A percentile compares a stretch with the other conserved stretches of the same genome.
Conservation (phyloP, 2,113 vertebrate genomes). For the Daphoenositta chrysoptera region DNA sequence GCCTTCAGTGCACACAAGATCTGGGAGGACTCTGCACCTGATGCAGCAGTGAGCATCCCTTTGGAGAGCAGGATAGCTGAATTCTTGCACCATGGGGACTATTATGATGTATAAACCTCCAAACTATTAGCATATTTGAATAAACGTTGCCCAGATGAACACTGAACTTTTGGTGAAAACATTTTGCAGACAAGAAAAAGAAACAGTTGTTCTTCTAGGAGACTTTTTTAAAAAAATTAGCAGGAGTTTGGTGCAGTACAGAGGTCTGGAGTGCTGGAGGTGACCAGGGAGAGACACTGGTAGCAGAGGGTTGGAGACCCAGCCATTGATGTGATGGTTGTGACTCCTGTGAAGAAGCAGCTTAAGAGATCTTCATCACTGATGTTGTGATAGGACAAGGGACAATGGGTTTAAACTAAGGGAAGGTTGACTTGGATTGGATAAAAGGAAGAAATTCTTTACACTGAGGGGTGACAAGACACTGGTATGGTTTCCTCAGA, state of each 20-base stretch:
- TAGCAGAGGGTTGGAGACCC: not conserved
- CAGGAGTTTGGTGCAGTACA: rapidly evolving
- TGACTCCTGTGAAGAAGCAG: not conserved
- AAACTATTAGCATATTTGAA: rapidly evolving
- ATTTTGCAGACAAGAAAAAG: not conserved
- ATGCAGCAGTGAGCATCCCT: not conserved
- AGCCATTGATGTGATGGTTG: not conserved
- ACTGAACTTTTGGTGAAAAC: rapidly evolving
- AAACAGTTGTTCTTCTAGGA: not conserved
- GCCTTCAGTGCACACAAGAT: rapidly evolving
- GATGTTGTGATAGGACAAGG: not conserved
- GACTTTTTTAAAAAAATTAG: not conserved
- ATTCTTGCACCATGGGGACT: not conserved
- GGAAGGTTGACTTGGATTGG: not conserved
- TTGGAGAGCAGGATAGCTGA: not conserved
- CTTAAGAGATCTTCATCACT: not conserved
- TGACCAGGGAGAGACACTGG: rapidly evolving
- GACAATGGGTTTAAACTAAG: not conserved
- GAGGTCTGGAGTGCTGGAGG: not conserved
- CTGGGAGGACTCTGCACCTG: not conserved
- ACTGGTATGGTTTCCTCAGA: not conserved
- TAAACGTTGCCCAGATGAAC: not conserved
- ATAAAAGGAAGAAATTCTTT: not conserved
- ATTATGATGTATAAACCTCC: not conserved
- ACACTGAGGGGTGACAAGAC: rapidly evolving